Evolutionary conservation across 2,113 vertebrate species (phyloP).

Genomic region (Corydoras maculifer): DNA sequence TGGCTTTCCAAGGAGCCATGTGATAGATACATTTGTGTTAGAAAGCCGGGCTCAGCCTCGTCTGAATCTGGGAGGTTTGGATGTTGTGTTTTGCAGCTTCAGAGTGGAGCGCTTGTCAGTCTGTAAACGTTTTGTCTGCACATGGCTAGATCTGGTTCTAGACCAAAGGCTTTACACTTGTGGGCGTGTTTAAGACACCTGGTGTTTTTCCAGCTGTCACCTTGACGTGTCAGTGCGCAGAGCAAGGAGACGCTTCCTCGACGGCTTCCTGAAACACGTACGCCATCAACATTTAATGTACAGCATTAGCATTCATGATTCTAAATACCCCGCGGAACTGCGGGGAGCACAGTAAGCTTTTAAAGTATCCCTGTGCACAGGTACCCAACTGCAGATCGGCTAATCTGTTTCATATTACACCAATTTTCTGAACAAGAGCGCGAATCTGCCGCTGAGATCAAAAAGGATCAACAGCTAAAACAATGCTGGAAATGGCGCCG

Average conservation of each 20-base stretch:
- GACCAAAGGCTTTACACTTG: slow-evolving; percentile 46
- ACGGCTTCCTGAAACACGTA: neutral
- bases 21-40: slow-evolving; percentile 53
- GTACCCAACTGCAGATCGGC: neutral
- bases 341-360: no score
- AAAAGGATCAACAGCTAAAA: slow-evolving; percentile 16
- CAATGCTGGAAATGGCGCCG: slow-evolving; percentile 23
- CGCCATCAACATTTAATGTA: no score
- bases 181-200: slow-evolving; percentile 42
- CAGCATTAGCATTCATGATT: no score
- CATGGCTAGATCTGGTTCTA: slow-evolving; percentile 48
- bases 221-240: slow-evolving; percentile 43
- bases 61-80: slow-evolving; percentile 41
- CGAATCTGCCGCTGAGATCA: neutral
- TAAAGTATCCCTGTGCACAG: neutral
- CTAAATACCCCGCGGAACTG: no score
- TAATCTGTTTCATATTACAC: neutral
- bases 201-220: slow-evolving; percentile 50
- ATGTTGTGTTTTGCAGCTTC: slow-evolving; percentile 52
- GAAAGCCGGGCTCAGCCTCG: slow-evolving; percentile 42
- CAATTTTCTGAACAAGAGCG: neutral
- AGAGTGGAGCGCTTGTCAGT: slow-evolving; percentile 40
- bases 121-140: slow-evolving; percentile 50
- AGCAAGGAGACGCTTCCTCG: slow-evolving; percentile 12
- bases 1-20: slow-evolving; percentile 45